Percentiles rank a stretch among this genome's conserved stretches.
Conservation (phyloP, 2,888 invertebrate genomes). For the Prenolepis imparis region DNA sequence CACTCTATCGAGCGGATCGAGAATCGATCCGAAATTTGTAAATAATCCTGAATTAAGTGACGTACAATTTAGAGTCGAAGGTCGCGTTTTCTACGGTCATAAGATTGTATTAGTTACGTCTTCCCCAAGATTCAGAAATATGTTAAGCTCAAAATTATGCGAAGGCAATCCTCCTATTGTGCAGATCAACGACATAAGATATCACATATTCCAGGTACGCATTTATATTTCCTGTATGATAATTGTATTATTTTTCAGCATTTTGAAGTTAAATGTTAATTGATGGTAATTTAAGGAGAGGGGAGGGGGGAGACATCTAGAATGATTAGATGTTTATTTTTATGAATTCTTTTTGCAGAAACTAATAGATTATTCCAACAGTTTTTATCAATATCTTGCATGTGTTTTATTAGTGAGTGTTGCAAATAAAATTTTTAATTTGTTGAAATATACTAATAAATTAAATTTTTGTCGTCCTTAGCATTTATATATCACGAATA, state of each 20-base stretch:
- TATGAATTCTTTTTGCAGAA: too few species aligned
- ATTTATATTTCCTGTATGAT: not conserved
- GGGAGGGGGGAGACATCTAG: too few species aligned
- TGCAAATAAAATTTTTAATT: too few species aligned
- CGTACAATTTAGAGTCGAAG: constrained; percentile 96
- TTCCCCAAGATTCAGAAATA: constrained; percentile 94
- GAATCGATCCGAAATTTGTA: constrained; percentile 97
- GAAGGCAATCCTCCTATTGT: constrained; percentile 94
- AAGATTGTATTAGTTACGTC: constrained; percentile 97
- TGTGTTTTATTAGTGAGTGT: too few species aligned
- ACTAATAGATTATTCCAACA: too few species aligned
- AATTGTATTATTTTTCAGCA: not conserved
- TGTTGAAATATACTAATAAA: too few species aligned
- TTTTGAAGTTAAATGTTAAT: not conserved
- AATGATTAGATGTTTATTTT: too few species aligned
- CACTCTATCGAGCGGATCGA: constrained; percentile 90
- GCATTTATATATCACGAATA: constrained; percentile 24
- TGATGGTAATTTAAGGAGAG: not conserved
- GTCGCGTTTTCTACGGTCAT: constrained; percentile 96
- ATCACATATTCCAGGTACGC: constrained; percentile 95
- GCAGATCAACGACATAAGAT: constrained; percentile 96
- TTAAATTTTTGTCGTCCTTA: too few species aligned
- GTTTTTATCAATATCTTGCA: too few species aligned
- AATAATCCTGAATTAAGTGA: constrained; percentile 97
- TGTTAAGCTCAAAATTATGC: constrained; percentile 92